phyloP scores from a whole-genome alignment of 2,888 invertebrate species.

The Holacanthella duospinosa region DNA sequence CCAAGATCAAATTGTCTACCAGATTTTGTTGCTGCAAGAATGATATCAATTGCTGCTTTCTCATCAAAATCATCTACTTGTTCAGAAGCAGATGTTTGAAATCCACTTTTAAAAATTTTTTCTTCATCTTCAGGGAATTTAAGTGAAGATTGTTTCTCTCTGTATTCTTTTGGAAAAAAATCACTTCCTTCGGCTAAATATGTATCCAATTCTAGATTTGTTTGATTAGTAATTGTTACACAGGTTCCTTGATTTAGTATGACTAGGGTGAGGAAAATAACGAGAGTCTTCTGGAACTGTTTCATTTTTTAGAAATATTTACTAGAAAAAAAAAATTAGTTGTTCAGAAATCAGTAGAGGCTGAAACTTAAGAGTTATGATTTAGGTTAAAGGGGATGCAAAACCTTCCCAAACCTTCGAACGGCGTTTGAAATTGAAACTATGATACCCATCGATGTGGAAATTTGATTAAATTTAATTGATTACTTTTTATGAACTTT shows the following conservation, averaged over 20 bases:
- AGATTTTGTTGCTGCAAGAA: conserved; percentile 58
- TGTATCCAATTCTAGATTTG: conserved; percentile 17
- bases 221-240: neutral
- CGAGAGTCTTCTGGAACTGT: too few species aligned
- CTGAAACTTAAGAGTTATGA: neutral
- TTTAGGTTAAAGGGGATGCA: too few species aligned
- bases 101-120: neutral
- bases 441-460: too few species aligned
- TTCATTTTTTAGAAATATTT: too few species aligned
- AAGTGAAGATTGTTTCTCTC: conserved; percentile 7
- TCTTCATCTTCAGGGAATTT: conserved; percentile 26
- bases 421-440: too few species aligned
- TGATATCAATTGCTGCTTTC: conserved; percentile 47
- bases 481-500: too few species aligned
- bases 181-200: conserved; percentile 26
- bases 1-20: conserved; percentile 55
- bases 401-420: too few species aligned
- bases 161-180: conserved; percentile 21
- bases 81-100: neutral
- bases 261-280: neutral
- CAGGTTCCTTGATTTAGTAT: neutral
- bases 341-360: neutral
- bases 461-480: too few species aligned
- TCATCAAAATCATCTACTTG: conserved; percentile 13
- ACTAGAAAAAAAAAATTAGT: neutral